phyloP scores from a whole-genome alignment of 2,113 vertebrate species.

The Hypanus sabinus region DNA sequence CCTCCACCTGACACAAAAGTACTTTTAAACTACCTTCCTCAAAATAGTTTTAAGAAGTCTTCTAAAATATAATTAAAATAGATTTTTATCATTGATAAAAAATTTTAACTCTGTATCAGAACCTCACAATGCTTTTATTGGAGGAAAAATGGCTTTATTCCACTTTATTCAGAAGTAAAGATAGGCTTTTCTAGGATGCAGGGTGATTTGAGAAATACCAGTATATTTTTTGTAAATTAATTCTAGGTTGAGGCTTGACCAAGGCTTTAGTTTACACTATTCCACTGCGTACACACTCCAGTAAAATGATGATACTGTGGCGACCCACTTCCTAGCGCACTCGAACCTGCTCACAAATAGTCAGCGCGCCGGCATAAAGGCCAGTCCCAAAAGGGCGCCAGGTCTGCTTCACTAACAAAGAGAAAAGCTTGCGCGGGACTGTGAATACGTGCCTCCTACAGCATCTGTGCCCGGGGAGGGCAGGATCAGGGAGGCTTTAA shows the following conservation, averaged over 20 bases:
- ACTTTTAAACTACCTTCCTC: neutral
- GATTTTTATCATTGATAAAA: neutral
- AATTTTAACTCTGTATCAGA: neutral
- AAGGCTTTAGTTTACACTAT: neutral
- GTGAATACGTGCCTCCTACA: too few species aligned
- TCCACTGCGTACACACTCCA: neutral
- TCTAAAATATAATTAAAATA: neutral
- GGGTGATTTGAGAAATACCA: neutral
- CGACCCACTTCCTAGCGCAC: too few species aligned
- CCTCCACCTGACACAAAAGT: too few species aligned
- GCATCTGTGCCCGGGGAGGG: too few species aligned
- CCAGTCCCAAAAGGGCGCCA: too few species aligned
- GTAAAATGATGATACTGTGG: neutral
- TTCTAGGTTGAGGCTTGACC: neutral
- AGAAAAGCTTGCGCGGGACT: too few species aligned
- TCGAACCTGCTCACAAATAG: too few species aligned
- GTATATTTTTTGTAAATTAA: neutral
- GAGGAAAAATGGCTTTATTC: neutral
- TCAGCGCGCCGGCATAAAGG: too few species aligned
- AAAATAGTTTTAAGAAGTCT: neutral
- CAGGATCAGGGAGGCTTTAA: too few species aligned
- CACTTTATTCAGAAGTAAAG: neutral
- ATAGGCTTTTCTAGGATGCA: neutral
- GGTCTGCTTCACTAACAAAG: too few species aligned
- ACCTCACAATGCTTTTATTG: neutral